Base-by-base conservation (phyloP, 2,888 invertebrate genomes). In the Conistra vaccinii region DNA sequence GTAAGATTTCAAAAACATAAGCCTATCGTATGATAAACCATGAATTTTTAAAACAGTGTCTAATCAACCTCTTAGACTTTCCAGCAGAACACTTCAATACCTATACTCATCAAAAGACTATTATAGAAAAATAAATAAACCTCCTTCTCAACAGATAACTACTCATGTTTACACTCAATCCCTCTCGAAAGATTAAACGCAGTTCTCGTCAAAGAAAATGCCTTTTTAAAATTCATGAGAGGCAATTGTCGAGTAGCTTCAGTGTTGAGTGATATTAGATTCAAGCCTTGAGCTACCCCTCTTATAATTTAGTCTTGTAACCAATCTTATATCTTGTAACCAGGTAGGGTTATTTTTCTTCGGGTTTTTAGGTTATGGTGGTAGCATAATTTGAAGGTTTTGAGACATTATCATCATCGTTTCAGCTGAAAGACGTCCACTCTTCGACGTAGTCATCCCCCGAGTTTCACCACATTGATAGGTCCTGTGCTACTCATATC, bases 221-320 rank as follows among this genome's bases (percentile, higher is more conserved):
- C 86, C 93, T 93, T 89, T 90, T 94, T 94, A 94, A 95, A 94
- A 94, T 95, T 95, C 94, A 95, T 94, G 95, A 95, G 92, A 82
- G 85, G 89, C 93, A 93, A 94, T 94, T 93, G 93, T 93, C 90
- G 91, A 91, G 91, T 90, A 89, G 90, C 89, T 82, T 88, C 85
- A 73, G 88, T 88, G 89, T 91, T 93, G 92, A 94, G 92, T 92
- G 92, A 93, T 94, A 94, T 94, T 94, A 93, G 92, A 92, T 93
- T 68, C 62, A 70, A 53, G 72, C 71, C 39, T 73, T 61, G 45
- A 79, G 84, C 67, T 39, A 58, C 55, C 42, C 32, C 42, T 29
- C 23, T 68, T 63, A 68, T 32, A 71, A 42, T 82, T 77, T 57
- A 35, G 58, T 60, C 51, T 66, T 62, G 26, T 60, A 58, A 58